These are phyloP conservation scores for Marisa cornuarietis DNA, from an alignment of 1,140 invertebrate species.

Conservation along the genomic window DNA sequence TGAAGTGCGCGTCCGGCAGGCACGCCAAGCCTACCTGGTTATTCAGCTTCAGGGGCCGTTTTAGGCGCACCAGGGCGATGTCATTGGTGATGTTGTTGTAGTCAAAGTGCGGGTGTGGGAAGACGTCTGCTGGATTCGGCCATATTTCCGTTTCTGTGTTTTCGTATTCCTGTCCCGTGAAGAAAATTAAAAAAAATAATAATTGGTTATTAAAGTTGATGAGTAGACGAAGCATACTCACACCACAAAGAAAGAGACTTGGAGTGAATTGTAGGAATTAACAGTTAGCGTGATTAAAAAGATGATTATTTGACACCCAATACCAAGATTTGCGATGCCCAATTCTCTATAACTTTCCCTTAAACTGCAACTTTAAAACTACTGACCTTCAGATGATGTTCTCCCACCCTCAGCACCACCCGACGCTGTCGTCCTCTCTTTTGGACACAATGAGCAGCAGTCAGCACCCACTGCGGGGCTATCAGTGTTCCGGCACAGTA, in stretches of 20 bases:
- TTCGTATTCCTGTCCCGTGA: slow-evolving; percentile 71
- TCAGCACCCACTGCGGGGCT: slow-evolving; percentile 85
- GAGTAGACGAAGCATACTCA: not conserved
- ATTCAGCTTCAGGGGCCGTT: slow-evolving; percentile 80
- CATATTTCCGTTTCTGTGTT: slow-evolving; percentile 47
- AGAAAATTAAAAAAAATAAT: not conserved
- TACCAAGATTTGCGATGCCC: not conserved
- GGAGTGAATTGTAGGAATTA: not conserved
- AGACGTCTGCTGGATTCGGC: slow-evolving; percentile 75
- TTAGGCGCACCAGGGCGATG: slow-evolving; percentile 88
- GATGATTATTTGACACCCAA: not conserved
- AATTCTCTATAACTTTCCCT: too few relatives aligned
- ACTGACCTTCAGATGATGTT: slow-evolving; percentile 76
- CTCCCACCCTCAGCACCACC: slow-evolving; percentile 84
- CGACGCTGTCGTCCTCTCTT: slow-evolving; percentile 66
- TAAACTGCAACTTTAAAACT: too few relatives aligned
- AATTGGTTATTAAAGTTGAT: too few relatives aligned
- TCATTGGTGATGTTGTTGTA: slow-evolving; percentile 90
- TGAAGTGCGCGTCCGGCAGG: slow-evolving; percentile 76
- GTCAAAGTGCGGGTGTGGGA: slow-evolving; percentile 86
- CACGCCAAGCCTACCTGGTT: slow-evolving; percentile 84
- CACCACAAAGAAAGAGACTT: not conserved
- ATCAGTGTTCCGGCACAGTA: slow-evolving; percentile 93
- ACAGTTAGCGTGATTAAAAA: not conserved
- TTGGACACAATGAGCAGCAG: slow-evolving; percentile 89